Evolutionary conservation across 2,888 invertebrate species (phyloP).

Genomic region (Mycalesis mineus): DNA sequence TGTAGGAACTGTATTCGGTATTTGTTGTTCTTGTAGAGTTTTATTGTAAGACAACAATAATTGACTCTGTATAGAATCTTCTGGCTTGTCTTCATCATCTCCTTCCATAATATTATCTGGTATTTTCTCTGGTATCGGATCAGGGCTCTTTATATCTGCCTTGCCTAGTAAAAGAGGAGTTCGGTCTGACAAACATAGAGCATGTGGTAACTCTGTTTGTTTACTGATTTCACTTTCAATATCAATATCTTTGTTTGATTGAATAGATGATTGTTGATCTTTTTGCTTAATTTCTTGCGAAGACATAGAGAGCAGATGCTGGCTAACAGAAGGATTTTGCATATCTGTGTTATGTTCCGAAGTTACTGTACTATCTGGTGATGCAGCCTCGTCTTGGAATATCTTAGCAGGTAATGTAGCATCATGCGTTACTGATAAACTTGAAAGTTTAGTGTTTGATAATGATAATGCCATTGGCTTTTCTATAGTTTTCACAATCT

Average conservation of each 20-base stretch:
- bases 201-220: conserved; percentile 70
- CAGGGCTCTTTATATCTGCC: conserved; percentile 71
- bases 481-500: conserved; percentile 72
- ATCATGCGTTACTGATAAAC: conserved; percentile 77
- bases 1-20: conserved; percentile 38
- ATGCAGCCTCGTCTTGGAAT: conserved; percentile 82
- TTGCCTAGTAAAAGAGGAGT: conserved; percentile 65
- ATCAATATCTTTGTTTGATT: conserved; percentile 61
- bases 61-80: conserved; percentile 55
- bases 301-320: conserved; percentile 41
- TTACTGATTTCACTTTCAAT: conserved; percentile 73
- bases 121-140: conserved; percentile 73
- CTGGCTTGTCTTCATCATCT: conserved; percentile 69
- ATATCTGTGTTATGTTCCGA: conserved; percentile 47
- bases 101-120: conserved; percentile 73
- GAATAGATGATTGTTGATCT: conserved; percentile 44
- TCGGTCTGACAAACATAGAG: conserved; percentile 60
- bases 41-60: conserved; percentile 58
- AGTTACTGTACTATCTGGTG: conserved; percentile 73
- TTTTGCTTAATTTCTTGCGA: conserved; percentile 41
- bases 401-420: conserved; percentile 81
- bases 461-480: conserved; percentile 73
- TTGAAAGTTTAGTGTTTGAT: conserved; percentile 74
- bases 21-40: conserved; percentile 43
- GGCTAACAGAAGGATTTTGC: conserved; percentile 40